phyloP scores from a whole-genome alignment of 2,113 vertebrate species.

The Clarias batrachus region DNA sequence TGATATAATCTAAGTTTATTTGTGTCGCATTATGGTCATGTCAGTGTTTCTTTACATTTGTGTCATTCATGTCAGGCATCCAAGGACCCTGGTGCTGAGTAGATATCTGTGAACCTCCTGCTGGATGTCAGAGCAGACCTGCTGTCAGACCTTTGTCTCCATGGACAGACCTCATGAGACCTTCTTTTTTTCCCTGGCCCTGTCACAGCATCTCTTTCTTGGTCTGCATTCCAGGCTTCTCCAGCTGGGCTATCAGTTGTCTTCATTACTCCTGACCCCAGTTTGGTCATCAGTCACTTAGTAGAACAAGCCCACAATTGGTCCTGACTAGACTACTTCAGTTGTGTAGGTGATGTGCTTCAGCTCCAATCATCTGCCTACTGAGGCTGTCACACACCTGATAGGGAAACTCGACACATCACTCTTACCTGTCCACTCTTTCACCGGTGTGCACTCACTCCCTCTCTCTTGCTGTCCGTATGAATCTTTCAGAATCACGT shows the following conservation, averaged over 20 bases:
- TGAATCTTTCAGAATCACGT: constrained; percentile 11
- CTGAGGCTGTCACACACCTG: constrained; percentile 56
- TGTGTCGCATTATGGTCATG: constrained; percentile 7
- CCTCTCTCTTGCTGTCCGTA: constrained; percentile 1
- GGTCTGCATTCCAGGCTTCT: constrained; percentile 27
- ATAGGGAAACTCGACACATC: constrained; percentile 56
- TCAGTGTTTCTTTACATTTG: constrained; percentile 33
- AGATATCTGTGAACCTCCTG: constrained; percentile 48
- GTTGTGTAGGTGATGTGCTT: constrained; percentile 51
- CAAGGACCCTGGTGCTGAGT: constrained; percentile 18
- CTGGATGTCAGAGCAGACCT: constrained; percentile 38
- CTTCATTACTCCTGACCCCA: constrained; percentile 66
- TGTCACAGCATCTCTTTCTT: constrained; percentile 14
- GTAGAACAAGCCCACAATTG: constrained; percentile 61
- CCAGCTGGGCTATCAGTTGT: constrained; percentile 49
- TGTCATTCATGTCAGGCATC: constrained; percentile 32
- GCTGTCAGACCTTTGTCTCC: constrained; percentile 48
- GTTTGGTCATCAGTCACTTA: constrained; percentile 64
- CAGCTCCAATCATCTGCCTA: constrained; percentile 57
- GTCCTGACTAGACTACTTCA: constrained; percentile 56
- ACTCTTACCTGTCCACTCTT: constrained; percentile 57
- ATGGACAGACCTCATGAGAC: constrained; percentile 27
- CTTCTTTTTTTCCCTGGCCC: not conserved
- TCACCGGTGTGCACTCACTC: constrained; percentile 26
- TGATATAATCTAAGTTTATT: not conserved